phyloP scores from a whole-genome alignment of 2,113 vertebrate genomes.

The Ivindomyrus marchei region DNA sequence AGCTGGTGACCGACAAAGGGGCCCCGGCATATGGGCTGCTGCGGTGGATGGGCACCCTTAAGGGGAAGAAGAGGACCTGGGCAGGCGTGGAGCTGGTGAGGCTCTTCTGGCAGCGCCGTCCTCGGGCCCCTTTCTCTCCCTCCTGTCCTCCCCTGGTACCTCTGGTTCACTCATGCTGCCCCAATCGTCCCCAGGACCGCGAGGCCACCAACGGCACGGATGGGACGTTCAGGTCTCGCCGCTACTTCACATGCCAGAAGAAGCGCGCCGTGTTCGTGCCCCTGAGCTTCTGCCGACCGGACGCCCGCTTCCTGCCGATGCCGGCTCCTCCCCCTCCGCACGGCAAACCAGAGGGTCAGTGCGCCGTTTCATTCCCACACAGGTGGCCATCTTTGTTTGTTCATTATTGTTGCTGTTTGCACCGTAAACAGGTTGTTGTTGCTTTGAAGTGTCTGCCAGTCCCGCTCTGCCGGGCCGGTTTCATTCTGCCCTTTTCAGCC shows the following conservation, averaged over 20 bases:
- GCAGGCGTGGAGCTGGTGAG: conserved; percentile 65
- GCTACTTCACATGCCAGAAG: conserved; percentile 56
- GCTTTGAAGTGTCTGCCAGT: neutral
- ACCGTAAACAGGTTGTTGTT: neutral
- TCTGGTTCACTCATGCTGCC: neutral
- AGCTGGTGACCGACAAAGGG: conserved; percentile 47
- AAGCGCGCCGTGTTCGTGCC: conserved; percentile 58
- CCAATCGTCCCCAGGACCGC: conserved; percentile 46
- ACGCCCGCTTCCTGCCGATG: conserved; percentile 48
- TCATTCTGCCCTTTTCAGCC: neutral
- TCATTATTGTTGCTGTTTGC: neutral
- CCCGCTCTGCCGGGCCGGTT: neutral
- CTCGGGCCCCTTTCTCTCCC: neutral
- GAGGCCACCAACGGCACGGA: conserved; percentile 51
- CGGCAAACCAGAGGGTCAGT: conserved; percentile 41
- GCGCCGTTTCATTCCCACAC: neutral
- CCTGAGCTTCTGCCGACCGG: conserved; percentile 53
- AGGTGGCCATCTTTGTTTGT: neutral
- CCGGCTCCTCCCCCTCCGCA: conserved; percentile 10
- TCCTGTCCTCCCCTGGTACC: neutral
- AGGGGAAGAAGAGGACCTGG: conserved; percentile 44
- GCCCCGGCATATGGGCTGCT: conserved; percentile 59
- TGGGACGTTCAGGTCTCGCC: conserved; percentile 43
- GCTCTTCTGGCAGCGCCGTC: neutral
- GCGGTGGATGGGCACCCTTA: conserved; percentile 55